Conservation (phyloP, 2,888 invertebrate genomes). For the Drosophila emarginata region DNA sequence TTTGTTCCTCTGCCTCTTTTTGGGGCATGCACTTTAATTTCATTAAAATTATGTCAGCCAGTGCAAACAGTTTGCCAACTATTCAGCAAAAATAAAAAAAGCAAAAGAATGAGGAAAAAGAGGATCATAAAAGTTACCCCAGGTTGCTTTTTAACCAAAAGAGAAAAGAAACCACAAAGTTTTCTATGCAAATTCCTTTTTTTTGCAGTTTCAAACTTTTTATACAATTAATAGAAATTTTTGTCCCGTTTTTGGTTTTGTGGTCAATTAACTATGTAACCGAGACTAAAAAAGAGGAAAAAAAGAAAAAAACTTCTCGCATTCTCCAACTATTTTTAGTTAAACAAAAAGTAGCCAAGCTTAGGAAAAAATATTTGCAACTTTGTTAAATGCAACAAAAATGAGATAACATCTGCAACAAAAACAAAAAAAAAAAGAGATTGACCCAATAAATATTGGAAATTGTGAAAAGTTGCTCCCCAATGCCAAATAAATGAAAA, state of each 20-base stretch:
- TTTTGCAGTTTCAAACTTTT: constrained; percentile 43
- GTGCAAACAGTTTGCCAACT: not conserved
- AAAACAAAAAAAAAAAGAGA: constrained; percentile 15
- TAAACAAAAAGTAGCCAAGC: too few species aligned
- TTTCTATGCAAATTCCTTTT: constrained; percentile 23
- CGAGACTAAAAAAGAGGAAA: constrained; percentile 35
- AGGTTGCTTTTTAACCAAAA: not conserved
- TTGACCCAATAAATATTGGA: constrained; percentile 40
- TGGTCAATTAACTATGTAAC: constrained; percentile 65
- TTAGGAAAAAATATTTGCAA: constrained; percentile 25
- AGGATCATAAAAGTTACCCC: constrained; percentile 5
- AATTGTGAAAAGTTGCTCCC: constrained; percentile 33
- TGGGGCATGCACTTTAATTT: constrained; percentile 35
- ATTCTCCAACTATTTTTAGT: constrained; percentile 43
- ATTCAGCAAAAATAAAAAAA: not conserved
- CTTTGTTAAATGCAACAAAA: too few species aligned
- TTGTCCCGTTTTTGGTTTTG: constrained; percentile 20
- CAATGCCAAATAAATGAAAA: constrained; percentile 24
- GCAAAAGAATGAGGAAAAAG: not conserved
- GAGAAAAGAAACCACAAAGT: not conserved
- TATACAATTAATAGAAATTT: constrained; percentile 59
- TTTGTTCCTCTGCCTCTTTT: not conserved
- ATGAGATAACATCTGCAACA: constrained; percentile 12
- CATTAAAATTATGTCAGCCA: constrained; percentile 26
- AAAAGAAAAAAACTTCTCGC: constrained; percentile 14